Conservation (phyloP, 1,140 invertebrate species). For the Euura lappo region DNA sequence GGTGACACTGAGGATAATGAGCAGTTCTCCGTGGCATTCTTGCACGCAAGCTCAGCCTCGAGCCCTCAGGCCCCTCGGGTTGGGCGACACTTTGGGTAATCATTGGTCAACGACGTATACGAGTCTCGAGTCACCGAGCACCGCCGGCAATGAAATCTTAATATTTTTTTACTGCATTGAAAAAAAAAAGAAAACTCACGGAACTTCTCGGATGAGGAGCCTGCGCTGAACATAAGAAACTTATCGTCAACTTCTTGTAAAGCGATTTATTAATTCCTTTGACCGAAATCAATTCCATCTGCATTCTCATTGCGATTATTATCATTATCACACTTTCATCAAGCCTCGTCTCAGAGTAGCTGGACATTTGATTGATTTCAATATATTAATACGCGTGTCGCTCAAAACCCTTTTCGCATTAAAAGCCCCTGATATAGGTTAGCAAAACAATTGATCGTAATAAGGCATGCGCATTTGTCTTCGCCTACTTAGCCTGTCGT, state of each 20-base stretch:
- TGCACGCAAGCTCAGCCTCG: neutral
- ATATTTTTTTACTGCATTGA: neutral
- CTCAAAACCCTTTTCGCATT: neutral
- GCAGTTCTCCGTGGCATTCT: slow-evolving; percentile 1
- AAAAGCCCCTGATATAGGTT: neutral
- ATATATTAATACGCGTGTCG: slow-evolving; percentile 5
- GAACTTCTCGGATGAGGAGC: too few relatives aligned
- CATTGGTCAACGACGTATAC: neutral
- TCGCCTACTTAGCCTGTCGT: neutral
- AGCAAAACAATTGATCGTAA: slow-evolving; percentile 5
- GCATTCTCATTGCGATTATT: neutral
- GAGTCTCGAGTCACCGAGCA: neutral
- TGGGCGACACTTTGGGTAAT: neutral
- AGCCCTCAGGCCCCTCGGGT: neutral
- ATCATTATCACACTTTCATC: neutral
- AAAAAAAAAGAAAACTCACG: neutral
- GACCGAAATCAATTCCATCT: neutral
- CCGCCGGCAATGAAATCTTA: neutral
- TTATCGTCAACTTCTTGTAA: too few relatives aligned
- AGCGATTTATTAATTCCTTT: too few relatives aligned
- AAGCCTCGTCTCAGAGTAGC: neutral
- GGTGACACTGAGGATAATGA: slow-evolving; percentile 3
- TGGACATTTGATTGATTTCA: neutral
- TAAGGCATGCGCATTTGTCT: slow-evolving; percentile 2
- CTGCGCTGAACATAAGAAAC: too few relatives aligned